Evolutionary conservation across 2,797 vertebrate species (phyloP).

Genomic region (Fundulus diaphanus): DNA sequence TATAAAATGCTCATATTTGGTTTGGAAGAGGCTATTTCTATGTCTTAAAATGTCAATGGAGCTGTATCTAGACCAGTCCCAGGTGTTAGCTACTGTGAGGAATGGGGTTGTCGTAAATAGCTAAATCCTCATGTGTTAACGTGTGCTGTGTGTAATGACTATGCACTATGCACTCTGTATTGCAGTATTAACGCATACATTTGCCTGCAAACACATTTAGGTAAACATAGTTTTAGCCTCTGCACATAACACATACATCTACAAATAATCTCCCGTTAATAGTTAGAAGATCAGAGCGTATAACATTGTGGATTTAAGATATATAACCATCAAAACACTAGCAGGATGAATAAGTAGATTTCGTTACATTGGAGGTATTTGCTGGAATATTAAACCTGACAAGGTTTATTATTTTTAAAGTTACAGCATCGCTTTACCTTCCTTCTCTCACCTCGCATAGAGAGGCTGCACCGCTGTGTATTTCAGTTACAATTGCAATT

Average conservation of each 20-base stretch:
- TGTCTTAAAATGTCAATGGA: slow-evolving; percentile 61
- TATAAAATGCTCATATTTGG: slow-evolving; percentile 63
- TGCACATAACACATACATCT: background rate
- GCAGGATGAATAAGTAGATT: slow-evolving; percentile 10
- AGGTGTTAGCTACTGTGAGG: slow-evolving; percentile 21
- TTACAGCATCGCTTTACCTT: slow-evolving; percentile 9
- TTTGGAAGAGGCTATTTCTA: slow-evolving; percentile 51
- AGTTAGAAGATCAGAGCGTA: background rate
- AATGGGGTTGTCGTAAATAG: slow-evolving; percentile 36
- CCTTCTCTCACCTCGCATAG: slow-evolving; percentile 14
- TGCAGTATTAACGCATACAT: slow-evolving; percentile 20
- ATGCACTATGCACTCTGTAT: background rate
- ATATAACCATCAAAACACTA: slow-evolving; percentile 20
- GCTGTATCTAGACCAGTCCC: slow-evolving; percentile 40
- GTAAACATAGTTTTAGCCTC: background rate
- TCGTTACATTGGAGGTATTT: slow-evolving; percentile 3
- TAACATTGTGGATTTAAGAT: slow-evolving; percentile 3
- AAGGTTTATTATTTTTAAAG: slow-evolving; percentile 14
- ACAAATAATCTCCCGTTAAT: background rate
- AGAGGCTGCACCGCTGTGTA: slow-evolving; percentile 18
- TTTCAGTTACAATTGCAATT: slow-evolving; percentile 34
- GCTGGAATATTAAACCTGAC: slow-evolving; percentile 18
- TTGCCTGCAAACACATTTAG: slow-evolving; percentile 6
- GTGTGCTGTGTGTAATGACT: slow-evolving; percentile 6
- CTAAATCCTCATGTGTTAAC: slow-evolving; percentile 25